Conservation (phyloP, 2,888 invertebrate genomes). For the Drosophila rubida region DNA sequence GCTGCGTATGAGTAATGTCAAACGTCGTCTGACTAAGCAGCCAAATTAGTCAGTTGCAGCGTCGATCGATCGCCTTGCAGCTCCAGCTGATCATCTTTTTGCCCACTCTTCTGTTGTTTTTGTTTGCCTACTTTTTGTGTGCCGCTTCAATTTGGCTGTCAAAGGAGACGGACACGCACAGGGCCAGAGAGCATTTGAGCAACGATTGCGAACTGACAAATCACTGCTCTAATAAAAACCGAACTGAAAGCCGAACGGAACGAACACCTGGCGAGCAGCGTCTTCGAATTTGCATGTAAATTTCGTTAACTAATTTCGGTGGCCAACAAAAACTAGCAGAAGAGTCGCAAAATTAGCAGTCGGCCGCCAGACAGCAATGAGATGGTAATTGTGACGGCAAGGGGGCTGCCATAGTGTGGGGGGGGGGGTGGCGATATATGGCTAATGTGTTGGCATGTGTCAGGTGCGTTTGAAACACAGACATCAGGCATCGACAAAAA, state of each 20-base stretch:
- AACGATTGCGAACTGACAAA: slow-evolving; percentile 48
- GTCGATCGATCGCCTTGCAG: background rate
- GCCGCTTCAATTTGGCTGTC: slow-evolving; percentile 63
- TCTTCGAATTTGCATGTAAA: slow-evolving; percentile 65
- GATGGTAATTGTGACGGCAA: slow-evolving; percentile 23
- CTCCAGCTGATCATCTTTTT: background rate
- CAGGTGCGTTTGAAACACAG: slow-evolving; percentile 70
- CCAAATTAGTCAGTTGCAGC: slow-evolving; percentile 36
- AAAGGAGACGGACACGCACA: slow-evolving; percentile 59
- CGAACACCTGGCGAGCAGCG: slow-evolving; percentile 35
- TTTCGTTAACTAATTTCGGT: slow-evolving; percentile 61
- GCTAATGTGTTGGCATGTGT: slow-evolving; percentile 74
- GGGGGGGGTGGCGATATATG: slow-evolving; percentile 11
- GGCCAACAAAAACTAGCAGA: slow-evolving; percentile 32
- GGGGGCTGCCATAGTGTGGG: no score
- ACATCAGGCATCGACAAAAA: slow-evolving; percentile 22
- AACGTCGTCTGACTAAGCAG: slow-evolving; percentile 20
- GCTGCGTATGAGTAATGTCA: slow-evolving; percentile 61
- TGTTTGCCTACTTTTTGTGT: slow-evolving; percentile 3
- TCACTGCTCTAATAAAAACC: no score
- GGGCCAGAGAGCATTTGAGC: slow-evolving; percentile 29
- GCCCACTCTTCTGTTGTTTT: background rate
- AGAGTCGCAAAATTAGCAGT: slow-evolving; percentile 28
- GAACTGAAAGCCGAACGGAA: no score
- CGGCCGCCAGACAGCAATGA: slow-evolving; percentile 22